These are phyloP conservation scores for Andrena flavipes DNA, from an alignment of 2,888 invertebrate genomes.

Conservation along the genomic window DNA sequence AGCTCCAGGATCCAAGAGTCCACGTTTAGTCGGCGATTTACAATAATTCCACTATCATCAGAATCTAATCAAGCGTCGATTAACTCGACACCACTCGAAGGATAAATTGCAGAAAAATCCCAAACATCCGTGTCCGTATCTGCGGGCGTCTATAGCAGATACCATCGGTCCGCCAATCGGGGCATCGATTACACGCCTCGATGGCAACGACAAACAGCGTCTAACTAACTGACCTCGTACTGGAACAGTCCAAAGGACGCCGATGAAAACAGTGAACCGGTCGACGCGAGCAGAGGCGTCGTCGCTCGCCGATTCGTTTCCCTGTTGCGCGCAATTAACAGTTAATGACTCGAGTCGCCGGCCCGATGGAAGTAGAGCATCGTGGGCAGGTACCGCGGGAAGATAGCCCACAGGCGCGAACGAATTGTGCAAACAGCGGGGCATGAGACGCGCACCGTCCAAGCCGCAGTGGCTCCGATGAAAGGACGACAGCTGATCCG, in stretches of 20 bases:
- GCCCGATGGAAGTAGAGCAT: slow-evolving; percentile 8
- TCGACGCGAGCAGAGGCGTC: background rate
- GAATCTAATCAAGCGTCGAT: background rate
- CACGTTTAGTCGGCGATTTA: background rate
- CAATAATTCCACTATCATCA: too few relatives aligned
- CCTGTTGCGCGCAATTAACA: slow-evolving; percentile 1
- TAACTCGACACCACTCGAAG: background rate
- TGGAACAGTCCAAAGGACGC: background rate
- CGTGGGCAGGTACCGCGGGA: slow-evolving; percentile 21
- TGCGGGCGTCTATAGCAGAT: background rate
- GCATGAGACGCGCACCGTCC: too few relatives aligned
- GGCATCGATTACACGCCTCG: background rate
- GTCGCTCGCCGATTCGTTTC: slow-evolving; percentile 21
- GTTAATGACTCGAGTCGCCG: slow-evolving; percentile 42
- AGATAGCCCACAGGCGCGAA: slow-evolving; percentile 7
- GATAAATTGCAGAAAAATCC: background rate
- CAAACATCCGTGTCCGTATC: background rate
- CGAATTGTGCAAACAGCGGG: slow-evolving; percentile 2
- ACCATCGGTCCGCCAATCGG: background rate
- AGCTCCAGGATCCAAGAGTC: background rate
- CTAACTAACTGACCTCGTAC: background rate
- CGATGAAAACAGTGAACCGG: background rate
- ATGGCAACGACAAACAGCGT: background rate
- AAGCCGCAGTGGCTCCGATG: background rate
- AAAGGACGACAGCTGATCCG: background rate